Evolutionary conservation across 2,113 vertebrate genomes (phyloP).

Genomic region (Hypomesus transpacificus): DNA sequence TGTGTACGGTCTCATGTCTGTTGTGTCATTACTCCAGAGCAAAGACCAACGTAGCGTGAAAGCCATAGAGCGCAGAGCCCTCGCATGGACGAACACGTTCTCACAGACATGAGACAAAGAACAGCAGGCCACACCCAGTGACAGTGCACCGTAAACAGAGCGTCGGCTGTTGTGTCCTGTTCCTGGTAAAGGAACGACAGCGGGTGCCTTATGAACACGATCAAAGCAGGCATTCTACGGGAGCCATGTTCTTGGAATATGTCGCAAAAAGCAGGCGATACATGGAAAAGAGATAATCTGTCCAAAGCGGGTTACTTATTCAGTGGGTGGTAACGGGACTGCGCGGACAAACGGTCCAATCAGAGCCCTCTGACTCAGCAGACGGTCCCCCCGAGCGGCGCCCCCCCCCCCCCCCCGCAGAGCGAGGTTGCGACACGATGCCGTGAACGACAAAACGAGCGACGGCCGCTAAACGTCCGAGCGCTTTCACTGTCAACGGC

Average conservation of each 20-base stretch:
- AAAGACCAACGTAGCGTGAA: constrained; percentile 32
- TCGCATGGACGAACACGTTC: constrained; percentile 22
- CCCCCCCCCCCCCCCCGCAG: too few species aligned
- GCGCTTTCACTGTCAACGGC: too few species aligned
- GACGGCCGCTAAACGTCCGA: too few species aligned
- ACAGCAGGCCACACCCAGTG: background rate
- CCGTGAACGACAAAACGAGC: too few species aligned
- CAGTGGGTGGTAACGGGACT: constrained; percentile 2
- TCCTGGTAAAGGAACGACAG: too few species aligned
- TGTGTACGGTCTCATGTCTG: background rate
- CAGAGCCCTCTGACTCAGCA: too few species aligned
- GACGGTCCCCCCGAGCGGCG: too few species aligned
- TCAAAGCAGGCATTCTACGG: background rate
- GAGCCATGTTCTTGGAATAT: background rate
- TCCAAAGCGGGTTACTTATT: constrained; percentile 43
- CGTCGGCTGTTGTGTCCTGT: too few species aligned
- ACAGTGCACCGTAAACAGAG: background rate
- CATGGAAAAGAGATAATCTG: constrained; percentile 30
- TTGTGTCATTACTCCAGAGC: background rate
- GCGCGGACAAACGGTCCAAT: constrained; percentile 7
- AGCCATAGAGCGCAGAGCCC: constrained; percentile 24
- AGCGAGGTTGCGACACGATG: too few species aligned
- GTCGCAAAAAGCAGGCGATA: constrained; percentile 33
- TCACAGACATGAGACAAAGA: constrained; percentile 5
- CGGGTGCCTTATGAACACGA: too few species aligned